A percentile compares a stretch with the other conserved stretches of the same genome.
Evolutionary conservation across 1,140 invertebrate species (phyloP).

Genomic region (Calycopis cecrops): DNA sequence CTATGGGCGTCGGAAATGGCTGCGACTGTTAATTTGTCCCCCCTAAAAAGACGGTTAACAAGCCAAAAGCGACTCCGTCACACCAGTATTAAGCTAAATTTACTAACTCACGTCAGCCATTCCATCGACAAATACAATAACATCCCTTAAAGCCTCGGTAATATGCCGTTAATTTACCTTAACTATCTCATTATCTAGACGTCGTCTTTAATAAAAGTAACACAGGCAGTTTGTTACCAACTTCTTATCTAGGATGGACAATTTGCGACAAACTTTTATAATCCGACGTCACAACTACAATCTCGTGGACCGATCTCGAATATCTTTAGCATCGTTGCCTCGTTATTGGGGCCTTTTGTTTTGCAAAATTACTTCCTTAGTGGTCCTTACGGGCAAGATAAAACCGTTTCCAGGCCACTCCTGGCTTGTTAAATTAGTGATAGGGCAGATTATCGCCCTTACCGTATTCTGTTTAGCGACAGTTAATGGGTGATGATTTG

Average conservation of each 20-base stretch:
- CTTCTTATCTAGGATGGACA: constrained; percentile 14
- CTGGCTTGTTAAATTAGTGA: constrained; percentile 31
- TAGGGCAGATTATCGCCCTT: constrained; percentile 32
- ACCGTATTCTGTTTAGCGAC: constrained; percentile 15
- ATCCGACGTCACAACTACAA: constrained; percentile 23
- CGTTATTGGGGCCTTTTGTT: constrained; percentile 43
- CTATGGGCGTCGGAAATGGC: too few relatives aligned
- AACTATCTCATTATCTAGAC: neutral
- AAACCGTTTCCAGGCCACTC: constrained; percentile 34
- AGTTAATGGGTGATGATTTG: constrained; percentile 8
- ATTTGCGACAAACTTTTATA: constrained; percentile 22
- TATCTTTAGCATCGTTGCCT: constrained; percentile 31
- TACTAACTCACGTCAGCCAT: too few relatives aligned
- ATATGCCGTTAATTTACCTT: too few relatives aligned
- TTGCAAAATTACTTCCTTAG: constrained; percentile 43
- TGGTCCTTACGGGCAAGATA: constrained; percentile 42
- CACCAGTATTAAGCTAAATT: too few relatives aligned
- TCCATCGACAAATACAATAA: too few relatives aligned
- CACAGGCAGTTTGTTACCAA: neutral
- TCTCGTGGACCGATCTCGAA: constrained; percentile 33
- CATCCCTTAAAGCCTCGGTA: too few relatives aligned
- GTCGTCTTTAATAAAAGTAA: neutral
- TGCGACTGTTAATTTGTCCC: too few relatives aligned
- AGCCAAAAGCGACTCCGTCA: too few relatives aligned
- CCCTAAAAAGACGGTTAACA: too few relatives aligned